Conservation (phyloP, 2,113 vertebrate species). For the Motacilla tschutschensis region DNA sequence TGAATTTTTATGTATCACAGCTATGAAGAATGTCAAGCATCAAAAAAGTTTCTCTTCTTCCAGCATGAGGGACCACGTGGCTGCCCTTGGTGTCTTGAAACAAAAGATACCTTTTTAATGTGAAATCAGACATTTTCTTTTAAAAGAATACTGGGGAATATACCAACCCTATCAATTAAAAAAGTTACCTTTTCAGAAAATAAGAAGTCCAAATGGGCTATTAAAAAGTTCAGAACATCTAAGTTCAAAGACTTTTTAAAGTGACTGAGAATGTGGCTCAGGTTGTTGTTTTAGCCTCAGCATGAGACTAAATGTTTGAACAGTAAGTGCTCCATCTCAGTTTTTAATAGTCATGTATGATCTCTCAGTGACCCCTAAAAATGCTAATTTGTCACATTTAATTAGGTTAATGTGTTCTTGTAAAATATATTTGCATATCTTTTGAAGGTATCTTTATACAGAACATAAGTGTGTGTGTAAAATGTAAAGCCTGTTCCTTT, state of each 20-base stretch:
- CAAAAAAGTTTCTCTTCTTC: not conserved
- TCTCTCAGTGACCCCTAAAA: not conserved
- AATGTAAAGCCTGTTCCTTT: not conserved
- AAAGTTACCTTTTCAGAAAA: not conserved
- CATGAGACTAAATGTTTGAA: not conserved
- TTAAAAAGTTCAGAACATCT: not conserved
- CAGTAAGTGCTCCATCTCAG: not conserved
- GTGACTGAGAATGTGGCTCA: not conserved
- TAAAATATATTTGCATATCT: not conserved
- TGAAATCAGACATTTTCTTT: not conserved
- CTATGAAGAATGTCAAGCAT: not conserved
- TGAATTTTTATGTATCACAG: not conserved
- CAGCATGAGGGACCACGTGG: not conserved
- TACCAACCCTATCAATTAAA: not conserved
- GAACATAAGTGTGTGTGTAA: not conserved
- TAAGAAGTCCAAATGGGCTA: not conserved
- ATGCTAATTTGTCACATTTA: not conserved
- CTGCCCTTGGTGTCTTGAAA: not conserved
- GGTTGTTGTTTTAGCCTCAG: not conserved
- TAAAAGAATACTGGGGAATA: not conserved
- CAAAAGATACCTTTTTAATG: not conserved
- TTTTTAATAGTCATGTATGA: not conserved
- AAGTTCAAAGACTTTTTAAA: not conserved
- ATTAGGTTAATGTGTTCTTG: not conserved
- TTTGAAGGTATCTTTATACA: not conserved